Percentiles rank a stretch among this genome's conserved stretches.
phyloP scores from a whole-genome alignment of 2,797 vertebrate species.

The Mormyrops attenuatus region DNA sequence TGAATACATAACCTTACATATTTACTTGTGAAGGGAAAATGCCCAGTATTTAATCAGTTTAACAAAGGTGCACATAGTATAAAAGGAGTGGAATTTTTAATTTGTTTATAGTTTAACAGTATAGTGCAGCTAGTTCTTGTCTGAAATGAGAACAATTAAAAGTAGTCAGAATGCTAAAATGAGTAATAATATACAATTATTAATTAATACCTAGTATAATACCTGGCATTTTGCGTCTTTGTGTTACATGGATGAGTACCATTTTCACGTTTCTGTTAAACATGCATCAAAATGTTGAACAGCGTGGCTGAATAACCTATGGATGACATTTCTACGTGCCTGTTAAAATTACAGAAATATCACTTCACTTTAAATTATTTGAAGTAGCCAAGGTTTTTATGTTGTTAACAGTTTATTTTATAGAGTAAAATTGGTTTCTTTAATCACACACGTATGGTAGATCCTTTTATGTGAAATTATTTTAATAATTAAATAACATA shows the following conservation, averaged over 20 bases:
- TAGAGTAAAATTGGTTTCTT: background rate
- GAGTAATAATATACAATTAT: background rate
- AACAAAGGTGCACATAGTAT: background rate
- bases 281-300: background rate
- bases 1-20: background rate
- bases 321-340: background rate
- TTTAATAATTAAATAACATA: background rate
- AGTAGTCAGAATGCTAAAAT: background rate
- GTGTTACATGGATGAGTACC: background rate
- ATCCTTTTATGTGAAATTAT: background rate
- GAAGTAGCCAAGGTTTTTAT: conserved; percentile 1
- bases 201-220: background rate
- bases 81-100: background rate
- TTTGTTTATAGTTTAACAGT: background rate
- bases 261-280: background rate
- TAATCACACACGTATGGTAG: background rate
- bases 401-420: background rate
- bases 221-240: background rate
- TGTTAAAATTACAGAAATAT: conserved; percentile 9
- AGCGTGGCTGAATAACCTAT: background rate
- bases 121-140: background rate
- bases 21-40: background rate
- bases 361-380: background rate
- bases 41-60: background rate
- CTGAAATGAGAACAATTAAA: background rate